Evolutionary conservation across 2,113 vertebrate genomes (phyloP).

Genomic region (Cyanocitta stelleri): DNA sequence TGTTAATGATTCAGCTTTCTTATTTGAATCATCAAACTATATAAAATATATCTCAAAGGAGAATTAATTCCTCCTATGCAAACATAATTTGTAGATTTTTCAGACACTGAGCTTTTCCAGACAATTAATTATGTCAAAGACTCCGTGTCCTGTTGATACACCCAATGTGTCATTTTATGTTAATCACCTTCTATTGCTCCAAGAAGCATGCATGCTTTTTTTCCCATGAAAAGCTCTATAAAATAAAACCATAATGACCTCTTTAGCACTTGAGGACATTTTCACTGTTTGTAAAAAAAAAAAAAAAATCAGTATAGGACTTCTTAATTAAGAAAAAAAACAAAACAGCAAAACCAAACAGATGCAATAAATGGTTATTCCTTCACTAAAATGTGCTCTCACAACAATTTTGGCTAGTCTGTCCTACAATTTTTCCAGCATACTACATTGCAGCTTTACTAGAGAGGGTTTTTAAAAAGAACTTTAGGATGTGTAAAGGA

Average conservation of each 20-base stretch:
- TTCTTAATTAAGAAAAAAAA: background rate
- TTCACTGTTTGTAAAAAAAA: background rate
- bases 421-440: background rate
- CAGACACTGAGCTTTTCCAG: background rate
- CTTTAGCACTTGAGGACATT: background rate
- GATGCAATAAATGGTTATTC: background rate
- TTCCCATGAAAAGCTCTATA: background rate
- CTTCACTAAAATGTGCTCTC: background rate
- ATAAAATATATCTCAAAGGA: background rate
- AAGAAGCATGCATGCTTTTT: background rate
- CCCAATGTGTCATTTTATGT: background rate
- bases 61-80: slow-evolving; percentile 1
- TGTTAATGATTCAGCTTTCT: background rate
- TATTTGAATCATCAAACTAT: background rate
- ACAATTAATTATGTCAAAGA: background rate
- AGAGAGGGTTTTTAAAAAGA: background rate
- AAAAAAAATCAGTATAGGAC: background rate
- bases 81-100: slow-evolving; percentile 11
- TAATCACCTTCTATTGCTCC: background rate
- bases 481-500: background rate
- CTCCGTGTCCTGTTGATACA: background rate
- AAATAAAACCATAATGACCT: background rate
- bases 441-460: background rate
- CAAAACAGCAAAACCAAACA: background rate
- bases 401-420: background rate